Evolutionary conservation across 2,888 invertebrate genomes (phyloP).

Genomic region (Troides helena): DNA sequence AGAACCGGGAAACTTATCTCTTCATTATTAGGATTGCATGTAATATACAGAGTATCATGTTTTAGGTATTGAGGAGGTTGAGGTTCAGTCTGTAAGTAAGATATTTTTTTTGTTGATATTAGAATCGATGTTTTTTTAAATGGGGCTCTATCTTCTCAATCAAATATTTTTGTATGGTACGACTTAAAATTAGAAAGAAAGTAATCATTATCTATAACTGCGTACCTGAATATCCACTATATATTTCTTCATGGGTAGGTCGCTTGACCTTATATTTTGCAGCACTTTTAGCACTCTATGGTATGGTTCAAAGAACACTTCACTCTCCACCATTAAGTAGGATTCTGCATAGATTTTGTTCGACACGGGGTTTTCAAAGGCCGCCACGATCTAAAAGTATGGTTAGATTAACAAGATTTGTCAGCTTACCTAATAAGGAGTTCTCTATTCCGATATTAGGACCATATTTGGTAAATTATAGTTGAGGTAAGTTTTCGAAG

Average conservation of each 20-base stretch:
- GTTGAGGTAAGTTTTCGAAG: too few species aligned
- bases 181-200: too few species aligned
- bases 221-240: conserved; percentile 81
- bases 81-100: conserved; percentile 50
- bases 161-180: neutral
- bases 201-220: too few species aligned
- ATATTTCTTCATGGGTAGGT: conserved; percentile 85
- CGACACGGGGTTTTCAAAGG: conserved; percentile 64
- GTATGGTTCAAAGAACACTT: conserved; percentile 91
- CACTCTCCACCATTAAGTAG: conserved; percentile 87
- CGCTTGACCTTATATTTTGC: conserved; percentile 74
- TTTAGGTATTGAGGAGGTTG: conserved; percentile 64
- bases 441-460: too few species aligned
- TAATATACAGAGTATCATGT: conserved; percentile 54
- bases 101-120: neutral
- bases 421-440: too few species aligned
- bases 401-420: neutral
- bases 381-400: conserved; percentile 62
- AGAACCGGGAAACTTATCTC: conserved; percentile 59
- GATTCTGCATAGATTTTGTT: conserved; percentile 55
- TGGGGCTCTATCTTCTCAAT: too few species aligned
- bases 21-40: conserved; percentile 41
- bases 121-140: neutral
- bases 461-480: too few species aligned
- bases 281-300: conserved; percentile 86